phyloP scores from a whole-genome alignment of 1,140 invertebrate species.

The Temnothorax curvispinosus region DNA sequence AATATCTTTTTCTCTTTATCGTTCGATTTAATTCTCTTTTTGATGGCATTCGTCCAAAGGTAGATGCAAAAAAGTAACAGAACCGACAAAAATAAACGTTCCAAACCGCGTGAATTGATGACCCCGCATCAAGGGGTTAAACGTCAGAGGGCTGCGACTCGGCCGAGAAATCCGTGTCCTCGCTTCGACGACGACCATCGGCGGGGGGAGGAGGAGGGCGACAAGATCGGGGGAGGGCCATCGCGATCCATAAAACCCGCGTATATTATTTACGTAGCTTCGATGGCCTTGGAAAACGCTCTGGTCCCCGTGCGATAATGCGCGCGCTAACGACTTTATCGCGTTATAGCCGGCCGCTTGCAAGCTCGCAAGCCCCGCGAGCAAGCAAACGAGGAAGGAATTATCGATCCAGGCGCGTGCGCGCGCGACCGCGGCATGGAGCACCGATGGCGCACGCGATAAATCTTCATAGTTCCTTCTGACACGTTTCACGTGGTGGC shows the following conservation, averaged over 20 bases:
- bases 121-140: background rate
- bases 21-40: background rate
- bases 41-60: background rate
- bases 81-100: background rate
- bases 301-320: conserved; percentile 69
- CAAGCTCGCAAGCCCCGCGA: conserved; percentile 67
- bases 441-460: conserved; percentile 72
- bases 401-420: conserved; percentile 68
- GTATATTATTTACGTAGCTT: conserved; percentile 70
- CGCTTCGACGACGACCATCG: conserved; percentile 19
- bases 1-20: background rate
- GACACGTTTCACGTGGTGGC: conserved; percentile 75
- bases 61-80: background rate
- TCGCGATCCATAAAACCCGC: conserved; percentile 71
- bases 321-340: conserved; percentile 76
- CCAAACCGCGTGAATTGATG: background rate
- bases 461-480: conserved; percentile 76
- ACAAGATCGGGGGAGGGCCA: background rate
- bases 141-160: background rate
- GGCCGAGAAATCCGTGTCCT: conserved; percentile 5
- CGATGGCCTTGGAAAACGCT: conserved; percentile 69
- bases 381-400: conserved; percentile 74
- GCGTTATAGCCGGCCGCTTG: conserved; percentile 69
- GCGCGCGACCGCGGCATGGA: conserved; percentile 33
- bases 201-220: background rate